Evolutionary conservation across 2,888 invertebrate species (phyloP).

Genomic region (Dolichopus griseipennis): DNA sequence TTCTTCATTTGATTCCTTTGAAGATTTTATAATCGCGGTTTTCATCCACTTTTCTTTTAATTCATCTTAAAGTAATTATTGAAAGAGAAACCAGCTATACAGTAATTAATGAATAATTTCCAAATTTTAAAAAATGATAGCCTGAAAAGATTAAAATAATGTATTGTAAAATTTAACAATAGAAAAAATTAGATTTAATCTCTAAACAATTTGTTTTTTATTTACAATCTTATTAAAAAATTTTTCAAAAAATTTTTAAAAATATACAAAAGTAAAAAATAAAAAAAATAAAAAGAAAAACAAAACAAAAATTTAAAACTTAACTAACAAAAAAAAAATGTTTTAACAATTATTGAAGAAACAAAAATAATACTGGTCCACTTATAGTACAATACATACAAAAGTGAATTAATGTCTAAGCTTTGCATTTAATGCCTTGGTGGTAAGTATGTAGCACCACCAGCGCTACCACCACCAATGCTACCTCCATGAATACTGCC

Average conservation of each 20-base stretch:
- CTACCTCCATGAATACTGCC: constrained; percentile 20
- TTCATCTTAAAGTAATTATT: too few species aligned
- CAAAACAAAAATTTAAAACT: neutral
- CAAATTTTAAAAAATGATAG: too few species aligned
- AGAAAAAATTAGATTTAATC: neutral
- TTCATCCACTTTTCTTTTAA: too few species aligned
- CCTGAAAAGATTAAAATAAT: too few species aligned
- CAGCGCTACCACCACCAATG: constrained; percentile 17
- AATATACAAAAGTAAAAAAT: neutral
- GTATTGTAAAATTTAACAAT: too few species aligned
- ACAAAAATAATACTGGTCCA: neutral
- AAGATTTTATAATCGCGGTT: too few species aligned
- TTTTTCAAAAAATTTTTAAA: neutral
- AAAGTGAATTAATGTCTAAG: neutral
- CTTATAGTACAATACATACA: neutral
- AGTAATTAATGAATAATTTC: too few species aligned
- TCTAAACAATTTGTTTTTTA: neutral
- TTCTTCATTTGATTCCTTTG: too few species aligned
- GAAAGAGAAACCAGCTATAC: too few species aligned
- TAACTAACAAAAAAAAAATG: neutral
- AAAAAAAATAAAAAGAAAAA: neutral
- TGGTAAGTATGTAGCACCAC: constrained; percentile 33
- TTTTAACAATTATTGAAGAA: constrained; percentile 2
- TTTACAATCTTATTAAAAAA: neutral
- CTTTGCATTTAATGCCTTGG: constrained; percentile 24